phyloP scores from a whole-genome alignment of 2,113 vertebrate species.

The Tupaia tana region DNA sequence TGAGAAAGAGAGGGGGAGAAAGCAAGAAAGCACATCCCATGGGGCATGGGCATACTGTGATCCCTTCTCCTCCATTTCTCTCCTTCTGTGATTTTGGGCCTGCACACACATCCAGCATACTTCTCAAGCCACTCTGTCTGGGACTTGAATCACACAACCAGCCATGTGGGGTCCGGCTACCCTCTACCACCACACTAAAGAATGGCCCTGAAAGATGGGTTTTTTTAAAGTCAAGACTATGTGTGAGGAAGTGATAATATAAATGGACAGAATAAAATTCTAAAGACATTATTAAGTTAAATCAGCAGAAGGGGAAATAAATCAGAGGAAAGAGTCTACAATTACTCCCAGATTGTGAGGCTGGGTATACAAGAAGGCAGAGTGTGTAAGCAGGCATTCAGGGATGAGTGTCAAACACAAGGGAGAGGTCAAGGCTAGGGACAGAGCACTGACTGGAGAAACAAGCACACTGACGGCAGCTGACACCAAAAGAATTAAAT shows the following conservation, averaged over 20 bases:
- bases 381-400: neutral
- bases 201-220: neutral
- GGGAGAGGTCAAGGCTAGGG: neutral
- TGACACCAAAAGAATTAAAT: neutral
- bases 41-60: too few relatives aligned
- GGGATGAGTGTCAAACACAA: neutral
- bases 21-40: too few relatives aligned
- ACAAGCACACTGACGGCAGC: neutral
- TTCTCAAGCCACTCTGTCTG: too few relatives aligned
- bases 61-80: too few relatives aligned
- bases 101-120: too few relatives aligned
- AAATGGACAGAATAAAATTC: neutral
- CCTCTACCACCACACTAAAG: too few relatives aligned
- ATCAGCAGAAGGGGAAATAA: neutral
- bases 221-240: neutral
- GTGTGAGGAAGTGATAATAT: neutral
- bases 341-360: neutral
- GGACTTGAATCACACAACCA: too few relatives aligned
- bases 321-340: neutral
- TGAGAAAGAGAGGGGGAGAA: too few relatives aligned
- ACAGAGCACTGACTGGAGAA: neutral
- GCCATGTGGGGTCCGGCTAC: too few relatives aligned
- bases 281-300: conserved; percentile 40
- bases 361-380: neutral
- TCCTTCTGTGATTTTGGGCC: too few relatives aligned